Conservation (phyloP, 23 tunicate species). For the Clavelina lepadiformis region DNA sequence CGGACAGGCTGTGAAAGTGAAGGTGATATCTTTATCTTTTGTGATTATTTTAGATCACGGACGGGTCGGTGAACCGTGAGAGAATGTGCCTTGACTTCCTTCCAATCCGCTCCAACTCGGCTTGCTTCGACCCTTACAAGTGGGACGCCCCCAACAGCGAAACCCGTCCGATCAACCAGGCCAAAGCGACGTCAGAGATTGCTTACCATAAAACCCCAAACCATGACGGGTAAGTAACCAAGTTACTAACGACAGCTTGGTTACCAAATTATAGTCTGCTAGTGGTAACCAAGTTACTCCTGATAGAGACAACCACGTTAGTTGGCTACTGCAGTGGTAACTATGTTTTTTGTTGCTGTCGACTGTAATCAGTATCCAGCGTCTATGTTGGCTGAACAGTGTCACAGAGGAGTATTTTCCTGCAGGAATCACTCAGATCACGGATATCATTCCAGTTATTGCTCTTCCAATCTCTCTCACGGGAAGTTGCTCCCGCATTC, state of each 20-base stretch:
- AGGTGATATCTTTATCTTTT: not conserved
- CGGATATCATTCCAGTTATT: conserved; percentile 56
- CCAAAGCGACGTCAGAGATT: too few relatives aligned
- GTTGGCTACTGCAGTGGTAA: too few relatives aligned
- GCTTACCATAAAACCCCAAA: too few relatives aligned
- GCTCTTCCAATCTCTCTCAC: conserved; percentile 52
- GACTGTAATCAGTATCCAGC: too few relatives aligned
- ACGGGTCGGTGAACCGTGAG: conserved; percentile 62
- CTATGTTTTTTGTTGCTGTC: too few relatives aligned
- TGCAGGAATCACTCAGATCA: conserved; percentile 54
- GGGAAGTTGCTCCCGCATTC: conserved; percentile 29
- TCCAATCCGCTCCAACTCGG: conserved; percentile 32
- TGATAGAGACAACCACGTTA: too few relatives aligned
- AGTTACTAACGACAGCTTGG: too few relatives aligned
- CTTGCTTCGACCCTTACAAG: conserved; percentile 72
- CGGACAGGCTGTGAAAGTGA: not conserved
- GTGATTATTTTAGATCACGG: conserved; percentile 50
- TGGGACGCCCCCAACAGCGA: conserved; percentile 28
- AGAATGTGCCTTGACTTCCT: conserved; percentile 51
- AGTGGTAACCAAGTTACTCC: too few relatives aligned
- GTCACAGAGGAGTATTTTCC: not conserved
- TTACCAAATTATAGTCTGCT: too few relatives aligned
- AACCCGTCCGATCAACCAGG: too few relatives aligned
- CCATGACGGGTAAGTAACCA: too few relatives aligned
- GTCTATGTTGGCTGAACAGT: too few relatives aligned